Conservation (phyloP, 2,888 invertebrate species). For the Agriopis marginaria region DNA sequence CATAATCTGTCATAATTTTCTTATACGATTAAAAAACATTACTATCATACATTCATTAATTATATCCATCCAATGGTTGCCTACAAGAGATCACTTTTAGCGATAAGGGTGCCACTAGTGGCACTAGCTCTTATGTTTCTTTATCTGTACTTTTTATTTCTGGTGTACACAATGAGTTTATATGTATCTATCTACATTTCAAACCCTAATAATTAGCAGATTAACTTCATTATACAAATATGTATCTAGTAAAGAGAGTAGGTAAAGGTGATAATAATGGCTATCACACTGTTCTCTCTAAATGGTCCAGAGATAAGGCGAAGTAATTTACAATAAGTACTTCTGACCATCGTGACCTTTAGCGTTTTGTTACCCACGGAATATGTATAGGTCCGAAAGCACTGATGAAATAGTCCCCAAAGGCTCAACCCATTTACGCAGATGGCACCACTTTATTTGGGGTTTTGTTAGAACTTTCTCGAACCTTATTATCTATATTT, state of each 20-base stretch:
- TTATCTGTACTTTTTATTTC: too few relatives aligned
- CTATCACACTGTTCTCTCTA: neutral
- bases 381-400: constrained; percentile 29
- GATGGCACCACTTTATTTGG: constrained; percentile 58
- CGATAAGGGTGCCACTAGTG: too few relatives aligned
- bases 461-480: constrained; percentile 45
- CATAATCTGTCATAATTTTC: too few relatives aligned
- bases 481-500: constrained; percentile 48
- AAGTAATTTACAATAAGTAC: constrained; percentile 39
- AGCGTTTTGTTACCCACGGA: constrained; percentile 25
- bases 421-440: constrained; percentile 53
- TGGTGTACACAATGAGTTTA: too few relatives aligned
- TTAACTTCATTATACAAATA: too few relatives aligned
- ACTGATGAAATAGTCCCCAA: constrained; percentile 40
- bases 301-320: neutral
- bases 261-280: too few relatives aligned
- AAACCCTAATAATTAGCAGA: too few relatives aligned
- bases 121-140: too few relatives aligned
- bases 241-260: too few relatives aligned
- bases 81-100: too few relatives aligned
- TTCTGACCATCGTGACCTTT: constrained; percentile 49
- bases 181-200: too few relatives aligned
- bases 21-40: neutral
- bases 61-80: too few relatives aligned
- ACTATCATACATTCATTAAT: neutral